These are phyloP conservation scores for Craterocephalus amniculus DNA, from an alignment of 2,797 vertebrate species.

Conservation along the genomic window DNA sequence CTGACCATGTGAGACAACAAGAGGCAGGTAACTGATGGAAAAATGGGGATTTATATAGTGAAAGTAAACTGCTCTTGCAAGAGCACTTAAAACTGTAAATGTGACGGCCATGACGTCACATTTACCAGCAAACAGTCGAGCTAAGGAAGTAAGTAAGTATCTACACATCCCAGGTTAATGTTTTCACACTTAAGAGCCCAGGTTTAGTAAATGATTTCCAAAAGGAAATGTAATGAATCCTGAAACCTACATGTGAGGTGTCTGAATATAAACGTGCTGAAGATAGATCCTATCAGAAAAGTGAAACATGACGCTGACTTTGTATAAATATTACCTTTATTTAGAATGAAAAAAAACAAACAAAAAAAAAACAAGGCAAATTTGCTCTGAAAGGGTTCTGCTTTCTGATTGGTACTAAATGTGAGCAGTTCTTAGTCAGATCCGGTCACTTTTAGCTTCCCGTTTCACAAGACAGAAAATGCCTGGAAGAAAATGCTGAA, in stretches of 20 bases:
- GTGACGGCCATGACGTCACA: background rate
- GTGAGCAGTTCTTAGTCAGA: too few species aligned
- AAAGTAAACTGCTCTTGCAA: background rate
- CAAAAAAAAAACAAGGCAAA: background rate
- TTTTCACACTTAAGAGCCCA: background rate
- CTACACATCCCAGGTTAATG: background rate
- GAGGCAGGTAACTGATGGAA: constrained; percentile 2
- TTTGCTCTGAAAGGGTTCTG: background rate
- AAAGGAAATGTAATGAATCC: background rate
- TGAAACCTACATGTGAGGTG: too few species aligned
- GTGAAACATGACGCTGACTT: background rate
- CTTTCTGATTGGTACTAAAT: too few species aligned
- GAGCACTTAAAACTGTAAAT: background rate
- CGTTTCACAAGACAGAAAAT: too few species aligned
- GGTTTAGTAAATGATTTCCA: too few species aligned
- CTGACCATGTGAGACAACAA: constrained; percentile 5
- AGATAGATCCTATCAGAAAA: background rate
- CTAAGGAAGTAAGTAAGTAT: background rate
- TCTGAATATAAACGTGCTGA: too few species aligned
- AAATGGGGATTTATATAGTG: background rate
- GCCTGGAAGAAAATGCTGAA: too few species aligned
- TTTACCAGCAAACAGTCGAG: background rate
- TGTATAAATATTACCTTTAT: background rate
- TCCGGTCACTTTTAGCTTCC: too few species aligned
- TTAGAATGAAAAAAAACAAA: background rate